Evolutionary conservation across 1,140 invertebrate genomes (phyloP).

Genomic region (Papilio glaucus): DNA sequence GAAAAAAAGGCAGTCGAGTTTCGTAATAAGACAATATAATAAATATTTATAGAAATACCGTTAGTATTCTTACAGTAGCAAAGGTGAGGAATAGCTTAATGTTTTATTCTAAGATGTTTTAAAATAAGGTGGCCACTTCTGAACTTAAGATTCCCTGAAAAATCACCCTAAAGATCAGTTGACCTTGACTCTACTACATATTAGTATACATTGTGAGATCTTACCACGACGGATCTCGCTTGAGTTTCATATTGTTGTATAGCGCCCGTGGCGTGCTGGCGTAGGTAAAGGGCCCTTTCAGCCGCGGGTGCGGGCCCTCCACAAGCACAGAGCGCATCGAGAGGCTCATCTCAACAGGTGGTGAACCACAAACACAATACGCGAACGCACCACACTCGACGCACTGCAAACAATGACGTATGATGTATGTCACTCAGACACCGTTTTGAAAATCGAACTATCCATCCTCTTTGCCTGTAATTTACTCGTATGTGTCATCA

Average conservation of each 20-base stretch:
- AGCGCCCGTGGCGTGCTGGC: conserved; percentile 76
- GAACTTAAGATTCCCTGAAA: no score
- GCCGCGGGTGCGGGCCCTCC: conserved; percentile 62
- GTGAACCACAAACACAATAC: conserved; percentile 57
- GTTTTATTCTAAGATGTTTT: no score
- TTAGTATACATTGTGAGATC: no score
- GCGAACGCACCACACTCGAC: conserved; percentile 57
- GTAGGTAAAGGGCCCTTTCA: conserved; percentile 76
- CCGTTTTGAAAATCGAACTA: conserved; percentile 42
- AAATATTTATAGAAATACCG: no score
- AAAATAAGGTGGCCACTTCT: no score
- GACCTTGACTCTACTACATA: no score
- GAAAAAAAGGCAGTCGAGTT: no score
- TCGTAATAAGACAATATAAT: no score
- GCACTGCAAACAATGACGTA: conserved; percentile 2
- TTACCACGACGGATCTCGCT: conserved; percentile 75
- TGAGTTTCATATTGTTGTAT: conserved; percentile 79
- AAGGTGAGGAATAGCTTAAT: no score
- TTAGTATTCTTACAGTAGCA: no score
- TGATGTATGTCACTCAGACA: conserved; percentile 15
- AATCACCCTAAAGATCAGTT: no score
- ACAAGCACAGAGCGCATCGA: conserved; percentile 70
- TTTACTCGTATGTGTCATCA: conserved; percentile 17
- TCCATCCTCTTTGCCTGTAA: conserved; percentile 28
- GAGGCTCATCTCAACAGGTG: conserved; percentile 65